Evolutionary conservation across 2,888 invertebrate genomes (phyloP), one percentile per base, ranked within the genome.

Genomic region (Axea sp.): DNA sequence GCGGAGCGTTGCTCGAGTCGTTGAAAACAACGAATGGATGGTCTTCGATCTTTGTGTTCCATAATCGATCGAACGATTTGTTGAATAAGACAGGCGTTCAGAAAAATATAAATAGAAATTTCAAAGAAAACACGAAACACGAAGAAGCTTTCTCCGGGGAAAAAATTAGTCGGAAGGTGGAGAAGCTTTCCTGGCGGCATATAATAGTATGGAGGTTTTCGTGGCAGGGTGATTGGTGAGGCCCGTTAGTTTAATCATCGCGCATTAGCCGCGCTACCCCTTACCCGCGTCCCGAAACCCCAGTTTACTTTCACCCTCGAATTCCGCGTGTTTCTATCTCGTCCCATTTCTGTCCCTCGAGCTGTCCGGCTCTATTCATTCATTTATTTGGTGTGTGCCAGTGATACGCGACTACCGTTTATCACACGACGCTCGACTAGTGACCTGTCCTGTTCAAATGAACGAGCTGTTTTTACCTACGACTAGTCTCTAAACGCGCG

Each of bases 181-280:
- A 62, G 31, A 49, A 59, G 60, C 69, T 75, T 67, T 69, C 69
- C 62, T 74, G 76, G 60, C 69, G 76, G 75, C 59, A 35, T 69
- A 49, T 59, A 65, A 75, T 43, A 78, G 81, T 80, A 81, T 78
- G 77, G 80, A 77, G 81, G 81, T 83, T 83, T 85, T 80, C 83
- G 82, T 84, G 85, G 82, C 85, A 80, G 85, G 81, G 84, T 87
- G 86, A 87, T 87, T 81, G 86, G 86, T 87, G 82, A 84, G 78
- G 80, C 78, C 82, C 85, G 86, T 86, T 87, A 87, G 85, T 86
- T 87, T 87, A 86, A 87, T 87, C 87, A 86, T 87, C 86, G 81
- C 86, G 85, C 86, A 86, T 87, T 87, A 87, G 85, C 86, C 82
- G 78, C 76, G 78, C 81, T 80, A 83, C 82, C 82, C 81, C 78